Evolutionary conservation across 2,797 vertebrate genomes (phyloP).

Genomic region (Hippocampus kuda): DNA sequence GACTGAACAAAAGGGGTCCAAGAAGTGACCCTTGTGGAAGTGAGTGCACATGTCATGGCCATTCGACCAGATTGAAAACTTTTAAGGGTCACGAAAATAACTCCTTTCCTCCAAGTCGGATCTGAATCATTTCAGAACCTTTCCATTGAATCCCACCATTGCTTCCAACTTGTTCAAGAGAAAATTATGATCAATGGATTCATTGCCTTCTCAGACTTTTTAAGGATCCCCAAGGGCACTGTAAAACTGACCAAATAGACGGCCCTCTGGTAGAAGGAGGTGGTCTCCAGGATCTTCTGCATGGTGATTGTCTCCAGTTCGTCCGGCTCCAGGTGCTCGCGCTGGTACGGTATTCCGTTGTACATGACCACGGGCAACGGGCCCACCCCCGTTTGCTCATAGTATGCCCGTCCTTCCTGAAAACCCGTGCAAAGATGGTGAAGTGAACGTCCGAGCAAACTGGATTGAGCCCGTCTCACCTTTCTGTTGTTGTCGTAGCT

Average conservation of each 20-base stretch:
- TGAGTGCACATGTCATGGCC: no score
- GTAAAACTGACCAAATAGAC: constrained; percentile 82
- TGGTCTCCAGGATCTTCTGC: constrained; percentile 97
- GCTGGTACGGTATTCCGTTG: constrained; percentile 89
- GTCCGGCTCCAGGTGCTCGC: constrained; percentile 88
- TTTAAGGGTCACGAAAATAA: no score
- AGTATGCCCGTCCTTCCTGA: constrained; percentile 82
- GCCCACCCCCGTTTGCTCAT: constrained; percentile 85
- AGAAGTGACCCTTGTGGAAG: no score
- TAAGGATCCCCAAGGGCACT: no score
- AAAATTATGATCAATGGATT: no score
- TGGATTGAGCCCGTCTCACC: constrained; percentile 58
- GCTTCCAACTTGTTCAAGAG: no score
- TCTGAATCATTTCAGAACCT: no score
- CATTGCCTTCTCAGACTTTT: no score
- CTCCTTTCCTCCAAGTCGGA: no score
- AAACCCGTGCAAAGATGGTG: not conserved
- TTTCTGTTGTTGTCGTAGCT: constrained; percentile 87
- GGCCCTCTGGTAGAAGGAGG: constrained; percentile 85
- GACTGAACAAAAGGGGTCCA: no score
- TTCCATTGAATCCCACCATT: no score
- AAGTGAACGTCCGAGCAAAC: not conserved
- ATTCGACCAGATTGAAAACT: no score
- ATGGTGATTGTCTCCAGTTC: constrained; percentile 92
- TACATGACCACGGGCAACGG: constrained; percentile 88